These are phyloP conservation scores for Cherax quadricarinatus DNA, from an alignment of 1,140 invertebrate genomes.

Conservation along the genomic window DNA sequence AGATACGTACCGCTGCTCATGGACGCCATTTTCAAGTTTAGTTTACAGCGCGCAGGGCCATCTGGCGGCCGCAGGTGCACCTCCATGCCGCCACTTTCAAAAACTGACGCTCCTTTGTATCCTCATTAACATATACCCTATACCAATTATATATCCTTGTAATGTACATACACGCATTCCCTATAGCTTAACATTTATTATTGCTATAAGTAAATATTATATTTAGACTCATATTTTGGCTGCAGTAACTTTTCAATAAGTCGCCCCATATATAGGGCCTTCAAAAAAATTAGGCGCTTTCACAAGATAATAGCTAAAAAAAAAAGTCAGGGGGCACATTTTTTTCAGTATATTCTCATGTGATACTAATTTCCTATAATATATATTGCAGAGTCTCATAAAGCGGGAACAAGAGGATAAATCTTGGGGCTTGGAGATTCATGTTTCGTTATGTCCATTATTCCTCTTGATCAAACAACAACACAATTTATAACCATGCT, in stretches of 20 bases:
- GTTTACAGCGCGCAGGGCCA: slow-evolving; percentile 40
- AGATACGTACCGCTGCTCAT: slow-evolving; percentile 41
- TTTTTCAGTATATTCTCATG: no score
- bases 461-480: background rate
- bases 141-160: no score
- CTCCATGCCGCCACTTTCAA: slow-evolving; percentile 24
- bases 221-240: background rate
- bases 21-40: slow-evolving; percentile 67
- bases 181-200: no score
- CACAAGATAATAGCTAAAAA: no score
- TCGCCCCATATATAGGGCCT: background rate
- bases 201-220: no score
- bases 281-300: background rate
- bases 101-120: background rate
- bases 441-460: slow-evolving; percentile 22
- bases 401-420: background rate
- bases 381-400: no score
- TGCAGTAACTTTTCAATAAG: background rate
- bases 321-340: no score
- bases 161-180: no score
- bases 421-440: slow-evolving; percentile 25
- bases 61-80: slow-evolving; percentile 13
- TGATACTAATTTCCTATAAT: no score
- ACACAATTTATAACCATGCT: background rate
- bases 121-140: no score